phyloP scores from a whole-genome alignment of 2,113 vertebrate genomes.

The Sarotherodon lohbergeri region DNA sequence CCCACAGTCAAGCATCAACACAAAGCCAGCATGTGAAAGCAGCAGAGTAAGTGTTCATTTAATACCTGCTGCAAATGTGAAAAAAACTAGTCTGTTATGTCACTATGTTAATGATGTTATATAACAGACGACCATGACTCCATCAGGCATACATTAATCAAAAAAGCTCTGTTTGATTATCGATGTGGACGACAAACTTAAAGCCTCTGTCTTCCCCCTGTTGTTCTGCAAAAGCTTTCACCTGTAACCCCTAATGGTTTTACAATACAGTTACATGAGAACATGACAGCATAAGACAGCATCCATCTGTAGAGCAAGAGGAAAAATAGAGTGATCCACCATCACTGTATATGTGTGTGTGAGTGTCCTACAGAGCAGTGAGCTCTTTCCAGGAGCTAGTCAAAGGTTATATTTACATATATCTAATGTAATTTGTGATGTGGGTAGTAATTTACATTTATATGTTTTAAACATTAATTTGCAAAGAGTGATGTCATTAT shows the following conservation, averaged over 20 bases:
- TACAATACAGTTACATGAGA: slow-evolving; percentile 4
- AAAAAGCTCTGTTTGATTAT: background rate
- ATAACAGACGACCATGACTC: background rate
- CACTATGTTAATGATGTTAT: background rate
- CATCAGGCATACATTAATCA: background rate
- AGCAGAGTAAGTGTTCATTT: background rate
- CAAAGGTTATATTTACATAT: background rate
- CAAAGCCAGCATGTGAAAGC: background rate
- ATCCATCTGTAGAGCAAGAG: background rate
- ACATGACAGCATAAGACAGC: slow-evolving; percentile 2
- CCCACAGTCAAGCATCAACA: background rate
- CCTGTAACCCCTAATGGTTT: slow-evolving; percentile 12
- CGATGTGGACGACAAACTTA: background rate
- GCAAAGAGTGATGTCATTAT: background rate
- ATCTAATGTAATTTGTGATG: background rate
- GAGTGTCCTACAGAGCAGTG: background rate
- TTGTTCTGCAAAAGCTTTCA: background rate
- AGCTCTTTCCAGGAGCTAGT: background rate
- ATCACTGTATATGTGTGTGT: background rate
- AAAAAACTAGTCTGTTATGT: background rate
- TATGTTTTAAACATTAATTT: background rate
- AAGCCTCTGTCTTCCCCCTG: background rate
- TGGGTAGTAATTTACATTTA: background rate
- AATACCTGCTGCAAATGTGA: background rate
- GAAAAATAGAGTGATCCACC: slow-evolving; percentile 9